These are phyloP conservation scores for Dysmachus trigonus DNA, from an alignment of 2,888 invertebrate genomes.

Conservation along the genomic window DNA sequence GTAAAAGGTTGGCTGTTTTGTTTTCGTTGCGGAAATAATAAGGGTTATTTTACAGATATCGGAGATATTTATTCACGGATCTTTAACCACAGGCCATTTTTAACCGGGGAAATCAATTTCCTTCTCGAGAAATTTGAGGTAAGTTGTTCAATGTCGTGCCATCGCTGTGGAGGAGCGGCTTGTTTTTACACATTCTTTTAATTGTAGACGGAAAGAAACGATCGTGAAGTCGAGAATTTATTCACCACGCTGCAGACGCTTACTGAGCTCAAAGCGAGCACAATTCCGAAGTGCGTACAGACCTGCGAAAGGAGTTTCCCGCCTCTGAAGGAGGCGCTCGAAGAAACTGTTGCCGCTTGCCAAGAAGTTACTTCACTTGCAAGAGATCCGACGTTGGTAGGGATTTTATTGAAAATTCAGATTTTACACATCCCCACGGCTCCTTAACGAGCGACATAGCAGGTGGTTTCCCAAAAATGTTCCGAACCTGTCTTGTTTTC, in stretches of 20 bases:
- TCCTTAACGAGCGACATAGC: no score
- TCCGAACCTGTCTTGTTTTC: no score
- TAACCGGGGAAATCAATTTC: conserved; percentile 85
- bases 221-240: conserved; percentile 81
- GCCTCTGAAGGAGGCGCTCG: conserved; percentile 72
- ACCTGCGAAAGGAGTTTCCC: conserved; percentile 71
- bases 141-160: conserved; percentile 53
- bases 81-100: conserved; percentile 86
- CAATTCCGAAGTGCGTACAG: conserved; percentile 74
- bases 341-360: conserved; percentile 72
- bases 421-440: neutral
- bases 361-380: conserved; percentile 71
- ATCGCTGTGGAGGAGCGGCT: neutral
- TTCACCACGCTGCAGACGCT: conserved; percentile 80
- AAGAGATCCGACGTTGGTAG: conserved; percentile 68
- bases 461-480: no score
- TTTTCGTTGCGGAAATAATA: neutral
- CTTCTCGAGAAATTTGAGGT: conserved; percentile 89
- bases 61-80: conserved; percentile 84
- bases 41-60: conserved; percentile 70
- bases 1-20: conserved; percentile 14
- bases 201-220: conserved; percentile 76
- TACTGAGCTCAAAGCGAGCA: conserved; percentile 79
- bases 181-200: neutral
- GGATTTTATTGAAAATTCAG: conserved; percentile 42